Evolutionary conservation across 1,140 invertebrate genomes (phyloP).

Genomic region (Melanaphis sacchari): DNA sequence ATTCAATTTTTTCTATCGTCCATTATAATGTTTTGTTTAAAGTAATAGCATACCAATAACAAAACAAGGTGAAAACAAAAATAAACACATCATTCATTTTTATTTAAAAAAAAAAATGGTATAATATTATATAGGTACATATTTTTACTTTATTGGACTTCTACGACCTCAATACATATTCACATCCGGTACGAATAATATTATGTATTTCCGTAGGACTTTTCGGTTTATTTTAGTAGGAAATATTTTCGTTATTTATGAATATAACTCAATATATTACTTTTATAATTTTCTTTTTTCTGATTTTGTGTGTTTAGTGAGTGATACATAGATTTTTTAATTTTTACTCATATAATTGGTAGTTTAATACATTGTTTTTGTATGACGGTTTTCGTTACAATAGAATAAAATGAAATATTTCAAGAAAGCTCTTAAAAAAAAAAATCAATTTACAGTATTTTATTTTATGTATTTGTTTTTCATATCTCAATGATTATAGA

Average conservation of each 20-base stretch:
- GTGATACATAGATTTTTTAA: not conserved
- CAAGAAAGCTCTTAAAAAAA: not conserved
- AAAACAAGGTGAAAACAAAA: not conserved
- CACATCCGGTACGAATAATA: not conserved
- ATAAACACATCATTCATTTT: not conserved
- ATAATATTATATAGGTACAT: not conserved
- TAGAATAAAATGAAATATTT: not conserved
- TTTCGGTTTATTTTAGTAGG: not conserved
- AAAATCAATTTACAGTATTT: not conserved
- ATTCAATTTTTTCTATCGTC: too few relatives aligned
- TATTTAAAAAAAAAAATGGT: not conserved
- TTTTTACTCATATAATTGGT: not conserved
- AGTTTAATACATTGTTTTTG: not conserved
- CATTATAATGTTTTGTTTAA: too few relatives aligned
- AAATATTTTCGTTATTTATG: not conserved
- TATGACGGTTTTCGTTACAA: too few relatives aligned
- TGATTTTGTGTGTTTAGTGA: not conserved
- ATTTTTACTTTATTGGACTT: not conserved
- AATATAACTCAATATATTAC: not conserved
- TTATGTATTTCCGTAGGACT: not conserved
- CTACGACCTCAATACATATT: not conserved
- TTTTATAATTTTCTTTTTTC: not conserved
- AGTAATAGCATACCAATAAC: not conserved
- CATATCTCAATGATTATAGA: not conserved
- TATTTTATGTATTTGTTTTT: not conserved